These are phyloP conservation scores for Oscheius onirici DNA, from an alignment of 2,888 invertebrate species.

Conservation along the genomic window DNA sequence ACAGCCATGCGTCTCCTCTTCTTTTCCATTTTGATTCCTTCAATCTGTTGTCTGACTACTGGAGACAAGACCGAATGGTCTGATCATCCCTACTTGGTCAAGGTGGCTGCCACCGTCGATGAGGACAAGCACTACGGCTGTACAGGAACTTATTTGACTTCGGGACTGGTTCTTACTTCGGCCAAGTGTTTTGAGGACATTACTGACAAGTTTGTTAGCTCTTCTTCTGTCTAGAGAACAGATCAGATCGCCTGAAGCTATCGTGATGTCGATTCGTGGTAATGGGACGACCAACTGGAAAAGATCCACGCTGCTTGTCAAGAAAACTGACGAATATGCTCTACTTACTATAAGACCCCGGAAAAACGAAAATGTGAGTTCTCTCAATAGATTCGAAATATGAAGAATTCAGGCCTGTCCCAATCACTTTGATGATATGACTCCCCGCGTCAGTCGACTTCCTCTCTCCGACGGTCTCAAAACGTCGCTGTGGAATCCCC, in stretches of 20 bases:
- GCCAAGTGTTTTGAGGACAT: constrained; percentile 8
- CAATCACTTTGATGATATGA: background rate
- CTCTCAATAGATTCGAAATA: background rate
- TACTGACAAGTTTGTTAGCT: background rate
- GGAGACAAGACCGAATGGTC: constrained; percentile 3
- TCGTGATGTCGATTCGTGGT: constrained; percentile 12
- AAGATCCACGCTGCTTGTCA: background rate
- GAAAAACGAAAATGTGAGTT: constrained; percentile 2
- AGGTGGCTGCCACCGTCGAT: constrained; percentile 5
- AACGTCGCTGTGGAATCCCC: background rate
- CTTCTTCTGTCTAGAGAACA: background rate
- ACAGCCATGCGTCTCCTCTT: constrained; percentile 9
- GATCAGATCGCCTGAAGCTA: background rate
- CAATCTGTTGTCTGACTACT: background rate
- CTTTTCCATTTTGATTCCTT: constrained; percentile 1
- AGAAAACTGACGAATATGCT: constrained; percentile 9
- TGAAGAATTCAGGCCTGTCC: background rate
- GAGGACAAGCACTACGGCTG: constrained; percentile 13
- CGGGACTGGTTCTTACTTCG: constrained; percentile 16
- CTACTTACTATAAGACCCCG: background rate
- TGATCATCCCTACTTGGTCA: constrained; percentile 11
- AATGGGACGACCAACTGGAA: constrained; percentile 23
- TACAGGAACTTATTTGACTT: constrained; percentile 2
- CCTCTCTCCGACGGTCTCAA: constrained; percentile 6
- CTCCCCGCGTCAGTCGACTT: constrained; percentile 1